These are phyloP conservation scores for Brachionus koreanus DNA, from an alignment of 1,140 invertebrate species.

Conservation along the genomic window DNA sequence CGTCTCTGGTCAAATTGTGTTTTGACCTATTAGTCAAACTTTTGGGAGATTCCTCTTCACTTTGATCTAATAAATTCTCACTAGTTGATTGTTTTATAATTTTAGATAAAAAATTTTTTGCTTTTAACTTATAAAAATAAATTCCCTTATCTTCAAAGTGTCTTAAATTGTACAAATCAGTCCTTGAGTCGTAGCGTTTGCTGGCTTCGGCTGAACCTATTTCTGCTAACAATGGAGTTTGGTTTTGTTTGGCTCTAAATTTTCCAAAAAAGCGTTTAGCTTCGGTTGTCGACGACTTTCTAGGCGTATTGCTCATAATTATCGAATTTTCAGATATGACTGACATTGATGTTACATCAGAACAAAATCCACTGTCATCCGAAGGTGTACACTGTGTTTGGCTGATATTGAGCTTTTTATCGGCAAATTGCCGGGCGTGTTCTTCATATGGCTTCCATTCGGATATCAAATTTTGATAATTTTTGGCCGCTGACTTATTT, in stretches of 20 bases:
- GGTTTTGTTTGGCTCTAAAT: conserved; percentile 16
- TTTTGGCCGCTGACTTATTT: background rate
- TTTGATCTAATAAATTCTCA: background rate
- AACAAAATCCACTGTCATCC: conserved; percentile 26
- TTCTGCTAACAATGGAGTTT: background rate
- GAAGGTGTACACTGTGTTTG: background rate
- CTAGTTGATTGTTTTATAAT: background rate
- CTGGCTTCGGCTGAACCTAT: background rate
- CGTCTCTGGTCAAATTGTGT: background rate
- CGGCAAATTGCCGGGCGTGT: background rate
- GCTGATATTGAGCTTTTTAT: background rate
- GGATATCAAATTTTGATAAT: conserved; percentile 5
- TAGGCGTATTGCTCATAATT: background rate
- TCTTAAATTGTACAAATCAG: conserved; percentile 37
- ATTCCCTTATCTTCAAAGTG: background rate
- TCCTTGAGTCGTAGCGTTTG: background rate
- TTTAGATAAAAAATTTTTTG: conserved; percentile 6
- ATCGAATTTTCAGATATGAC: background rate
- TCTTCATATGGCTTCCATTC: conserved; percentile 43
- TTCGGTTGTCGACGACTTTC: background rate
- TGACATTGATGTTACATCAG: background rate
- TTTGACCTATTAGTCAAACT: background rate
- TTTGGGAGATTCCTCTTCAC: background rate
- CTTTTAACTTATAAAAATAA: conserved; percentile 11
- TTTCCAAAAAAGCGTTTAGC: background rate